A percentile compares a stretch with the other conserved stretches of the same genome.
phyloP scores from a whole-genome alignment of 2,797 vertebrate genomes.

The Acrossocheilus wenchowensis region DNA sequence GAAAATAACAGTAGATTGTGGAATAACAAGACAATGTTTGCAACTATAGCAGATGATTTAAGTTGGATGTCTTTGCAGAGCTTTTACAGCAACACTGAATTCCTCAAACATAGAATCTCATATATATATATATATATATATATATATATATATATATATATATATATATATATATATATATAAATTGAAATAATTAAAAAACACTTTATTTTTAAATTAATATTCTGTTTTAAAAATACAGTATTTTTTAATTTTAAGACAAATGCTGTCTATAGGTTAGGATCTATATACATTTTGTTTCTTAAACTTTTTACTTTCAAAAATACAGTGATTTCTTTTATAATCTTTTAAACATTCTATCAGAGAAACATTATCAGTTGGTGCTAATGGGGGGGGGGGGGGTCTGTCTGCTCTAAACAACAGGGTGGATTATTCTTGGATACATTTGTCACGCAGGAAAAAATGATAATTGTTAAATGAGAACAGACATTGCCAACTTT shows the following conservation, averaged over 20 bases:
- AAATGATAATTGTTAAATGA: neutral
- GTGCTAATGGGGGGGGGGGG: no score
- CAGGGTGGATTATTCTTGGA: neutral
- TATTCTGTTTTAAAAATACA: no score
- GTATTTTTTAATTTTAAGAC: neutral
- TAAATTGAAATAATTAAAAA: no score
- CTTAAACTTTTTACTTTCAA: no score
- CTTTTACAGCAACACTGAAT: neutral
- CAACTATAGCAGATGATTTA: neutral
- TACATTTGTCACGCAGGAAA: neutral
- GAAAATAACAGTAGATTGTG: slow-evolving; percentile 1
- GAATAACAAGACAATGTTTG: neutral
- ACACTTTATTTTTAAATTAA: no score
- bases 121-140: no score
- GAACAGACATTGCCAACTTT: neutral
- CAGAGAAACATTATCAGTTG: no score
- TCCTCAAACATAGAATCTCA: neutral
- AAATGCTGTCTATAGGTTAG: neutral
- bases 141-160: no score
- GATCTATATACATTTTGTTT: no score
- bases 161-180: no score
- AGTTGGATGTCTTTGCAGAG: neutral
- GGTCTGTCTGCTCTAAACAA: neutral
- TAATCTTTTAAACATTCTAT: no score
- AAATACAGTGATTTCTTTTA: no score